Conservation (phyloP, 1,140 invertebrate species). For the Sycophaga agraensis region DNA sequence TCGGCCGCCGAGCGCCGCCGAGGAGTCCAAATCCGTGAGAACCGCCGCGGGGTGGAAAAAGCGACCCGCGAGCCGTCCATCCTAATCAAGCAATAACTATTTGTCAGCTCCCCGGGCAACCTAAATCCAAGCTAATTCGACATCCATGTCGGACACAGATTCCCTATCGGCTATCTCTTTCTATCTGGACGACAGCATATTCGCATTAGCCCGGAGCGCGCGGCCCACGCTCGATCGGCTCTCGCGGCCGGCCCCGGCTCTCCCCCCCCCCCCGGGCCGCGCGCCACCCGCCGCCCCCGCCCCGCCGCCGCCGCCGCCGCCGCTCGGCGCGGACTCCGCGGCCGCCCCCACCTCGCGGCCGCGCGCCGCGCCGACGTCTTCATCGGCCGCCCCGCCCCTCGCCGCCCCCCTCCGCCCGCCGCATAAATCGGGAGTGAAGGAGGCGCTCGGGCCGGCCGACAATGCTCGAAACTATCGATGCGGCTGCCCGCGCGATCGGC, state of each 20-base stretch:
- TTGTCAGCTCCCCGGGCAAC: conserved; percentile 59
- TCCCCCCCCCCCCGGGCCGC: background rate
- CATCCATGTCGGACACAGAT: conserved; percentile 60
- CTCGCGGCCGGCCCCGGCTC: conserved; percentile 47
- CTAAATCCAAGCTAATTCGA: conserved; percentile 61
- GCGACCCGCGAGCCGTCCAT: conserved; percentile 42
- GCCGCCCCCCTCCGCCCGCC: background rate
- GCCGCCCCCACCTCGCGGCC: no score
- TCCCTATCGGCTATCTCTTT: conserved; percentile 60
- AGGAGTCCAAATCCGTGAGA: no score
- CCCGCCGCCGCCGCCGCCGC: no score
- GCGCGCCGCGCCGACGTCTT: no score
- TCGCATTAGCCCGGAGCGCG: conserved; percentile 57
- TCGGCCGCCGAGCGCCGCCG: no score
- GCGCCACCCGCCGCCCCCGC: no score
- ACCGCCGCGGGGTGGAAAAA: no score
- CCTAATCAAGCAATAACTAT: conserved; percentile 62
- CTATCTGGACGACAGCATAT: conserved; percentile 60
- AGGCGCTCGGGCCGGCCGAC: no score
- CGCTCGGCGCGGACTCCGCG: no score
- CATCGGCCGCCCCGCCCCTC: background rate
- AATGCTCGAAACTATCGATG: conserved; percentile 5
- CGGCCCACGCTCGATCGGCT: conserved; percentile 57
- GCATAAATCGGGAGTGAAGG: background rate
- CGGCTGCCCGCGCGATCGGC: background rate